Evolutionary conservation across 2,888 invertebrate species (phyloP), one percentile per base, ranked within the genome.

Genomic region (Digitonthophagus gazella): DNA sequence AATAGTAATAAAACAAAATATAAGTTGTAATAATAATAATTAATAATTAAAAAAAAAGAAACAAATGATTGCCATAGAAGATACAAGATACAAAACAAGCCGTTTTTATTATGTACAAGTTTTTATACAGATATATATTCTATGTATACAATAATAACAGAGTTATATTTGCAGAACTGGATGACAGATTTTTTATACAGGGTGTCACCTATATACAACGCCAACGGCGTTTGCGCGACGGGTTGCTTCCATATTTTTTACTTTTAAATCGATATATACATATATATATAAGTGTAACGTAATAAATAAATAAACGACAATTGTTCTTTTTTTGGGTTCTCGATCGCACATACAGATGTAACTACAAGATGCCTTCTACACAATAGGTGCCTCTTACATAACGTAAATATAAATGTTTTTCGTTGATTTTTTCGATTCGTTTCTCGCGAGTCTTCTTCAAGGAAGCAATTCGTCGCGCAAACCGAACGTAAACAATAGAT

Each of bases 161-260:
- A 61, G 19, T 61, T 61, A 61, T 61, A 61, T 61, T 61, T 61
- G 61, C 61, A 61, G 61, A 58, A 61, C 61, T 20, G 61, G 28
- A 44, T 44, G 28, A 44, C 61, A 19, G 61, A 61, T 61, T 61
- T 44, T 61, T 61, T 61, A 61, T 61, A 61, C 61, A 61, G 61
- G 61, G 61, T 61, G 61, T 61, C 18, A 61, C 61, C 61, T 61
- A 61, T 61, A 61, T 61, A 61, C 61, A 61, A 61, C 61, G 61
- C 61, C 61, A 61, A 61, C 57, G 19, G 3, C 11, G 28, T 44
- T 44, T 44, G 28, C 28, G 28, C 28, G 28, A 44, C 28, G 2
- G 28, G 28, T 44, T 44, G 28, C 11, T 44, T 44, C 28, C 11
- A 44, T 8, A 44, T 2, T 44, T 44, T 44, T 44, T 44, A 44